A percentile compares a stretch with the other conserved stretches of the same genome.
phyloP scores from a whole-genome alignment of 1,140 invertebrate species.

The Leptopilina boulardi region DNA sequence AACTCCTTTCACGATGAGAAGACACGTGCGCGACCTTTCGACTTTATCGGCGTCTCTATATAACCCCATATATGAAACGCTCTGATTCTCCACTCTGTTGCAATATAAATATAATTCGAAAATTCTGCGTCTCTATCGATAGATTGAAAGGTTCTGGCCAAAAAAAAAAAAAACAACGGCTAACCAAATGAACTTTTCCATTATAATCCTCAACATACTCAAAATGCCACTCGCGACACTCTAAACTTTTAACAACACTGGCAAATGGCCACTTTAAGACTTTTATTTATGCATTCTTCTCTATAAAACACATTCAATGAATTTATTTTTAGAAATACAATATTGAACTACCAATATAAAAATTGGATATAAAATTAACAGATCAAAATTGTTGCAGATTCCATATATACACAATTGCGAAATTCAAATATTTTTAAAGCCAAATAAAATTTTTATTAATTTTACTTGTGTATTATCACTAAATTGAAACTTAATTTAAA shows the following conservation, averaged over 20 bases:
- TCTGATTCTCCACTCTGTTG: not conserved
- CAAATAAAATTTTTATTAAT: no score
- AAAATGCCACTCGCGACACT: slow-evolving; percentile 12
- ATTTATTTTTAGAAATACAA: not conserved
- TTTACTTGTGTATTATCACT: no score
- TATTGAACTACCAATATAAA: no score
- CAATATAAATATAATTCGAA: not conserved
- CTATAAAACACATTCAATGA: not conserved
- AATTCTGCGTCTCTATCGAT: not conserved
- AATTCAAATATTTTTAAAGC: no score
- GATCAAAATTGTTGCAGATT: no score
- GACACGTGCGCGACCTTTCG: slow-evolving; percentile 11
- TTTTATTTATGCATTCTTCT: slow-evolving; percentile 1
- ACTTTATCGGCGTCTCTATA: slow-evolving; percentile 10
- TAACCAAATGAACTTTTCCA: slow-evolving; percentile 5
- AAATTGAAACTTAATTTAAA: no score
- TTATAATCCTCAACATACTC: slow-evolving; percentile 1
- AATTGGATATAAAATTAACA: no score
- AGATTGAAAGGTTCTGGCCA: not conserved
- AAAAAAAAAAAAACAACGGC: not conserved
- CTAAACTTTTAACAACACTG: slow-evolving; percentile 8
- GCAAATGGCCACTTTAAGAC: slow-evolving; percentile 12
- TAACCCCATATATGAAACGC: not conserved
- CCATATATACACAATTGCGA: no score
- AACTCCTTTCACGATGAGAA: not conserved